Conservation (phyloP, 2,113 vertebrate species). For the Mesembrinibis cayennensis region DNA sequence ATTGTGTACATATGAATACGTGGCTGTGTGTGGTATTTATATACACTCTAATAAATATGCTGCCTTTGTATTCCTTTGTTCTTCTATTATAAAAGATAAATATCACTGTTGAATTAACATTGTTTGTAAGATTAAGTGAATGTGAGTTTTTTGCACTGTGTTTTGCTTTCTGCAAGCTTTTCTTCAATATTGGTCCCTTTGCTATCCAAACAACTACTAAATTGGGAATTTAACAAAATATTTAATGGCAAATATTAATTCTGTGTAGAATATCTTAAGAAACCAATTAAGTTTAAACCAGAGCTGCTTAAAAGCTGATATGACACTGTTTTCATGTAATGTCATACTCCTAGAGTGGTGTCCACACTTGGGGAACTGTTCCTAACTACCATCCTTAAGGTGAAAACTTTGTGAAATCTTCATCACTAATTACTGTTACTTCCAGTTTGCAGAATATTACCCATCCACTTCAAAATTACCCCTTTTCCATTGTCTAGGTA, state of each 20-base stretch:
- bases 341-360: background rate
- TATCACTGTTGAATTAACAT: background rate
- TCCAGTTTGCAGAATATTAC: background rate
- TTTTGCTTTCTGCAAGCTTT: background rate
- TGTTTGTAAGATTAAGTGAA: background rate
- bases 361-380: background rate
- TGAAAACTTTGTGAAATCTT: background rate
- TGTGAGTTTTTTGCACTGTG: rapidly evolving
- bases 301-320: background rate
- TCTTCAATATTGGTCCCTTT: background rate
- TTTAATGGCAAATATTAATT: background rate
- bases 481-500: background rate
- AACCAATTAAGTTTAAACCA: background rate
- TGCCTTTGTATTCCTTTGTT: background rate
- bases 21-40: background rate
- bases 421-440: background rate
- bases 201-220: background rate
- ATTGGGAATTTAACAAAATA: background rate
- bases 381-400: background rate
- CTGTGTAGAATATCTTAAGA: background rate
- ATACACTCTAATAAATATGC: background rate
- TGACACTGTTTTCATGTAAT: background rate
- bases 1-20: background rate
- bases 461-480: background rate
- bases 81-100: background rate